phyloP scores from a whole-genome alignment of 2,888 invertebrate genomes.

The Agrotis clavis region DNA sequence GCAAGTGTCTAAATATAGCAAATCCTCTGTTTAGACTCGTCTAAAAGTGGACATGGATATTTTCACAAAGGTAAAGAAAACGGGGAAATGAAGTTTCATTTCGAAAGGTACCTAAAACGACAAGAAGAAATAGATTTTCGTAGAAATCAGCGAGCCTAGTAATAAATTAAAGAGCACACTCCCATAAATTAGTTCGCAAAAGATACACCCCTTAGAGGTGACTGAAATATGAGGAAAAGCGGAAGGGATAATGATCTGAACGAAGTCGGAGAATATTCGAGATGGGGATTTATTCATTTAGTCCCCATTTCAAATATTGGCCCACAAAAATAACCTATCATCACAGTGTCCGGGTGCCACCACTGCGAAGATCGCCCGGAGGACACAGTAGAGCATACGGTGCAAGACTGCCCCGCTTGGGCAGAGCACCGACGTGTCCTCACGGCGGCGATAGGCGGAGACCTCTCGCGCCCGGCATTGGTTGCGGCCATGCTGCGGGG shows the following conservation, averaged over 20 bases:
- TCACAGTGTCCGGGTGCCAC: too few relatives aligned
- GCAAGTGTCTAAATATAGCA: too few relatives aligned
- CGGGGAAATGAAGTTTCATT: too few relatives aligned
- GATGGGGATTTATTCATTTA: background rate
- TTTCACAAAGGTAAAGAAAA: background rate
- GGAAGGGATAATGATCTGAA: conserved; percentile 53
- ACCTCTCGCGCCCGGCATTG: too few relatives aligned
- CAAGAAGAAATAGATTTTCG: background rate
- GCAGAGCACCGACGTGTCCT: too few relatives aligned
- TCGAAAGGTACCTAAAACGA: background rate
- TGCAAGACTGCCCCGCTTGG: too few relatives aligned
- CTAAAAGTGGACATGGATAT: background rate
- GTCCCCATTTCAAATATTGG: background rate
- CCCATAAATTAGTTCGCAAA: conserved; percentile 25
- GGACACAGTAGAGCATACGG: too few relatives aligned
- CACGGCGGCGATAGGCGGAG: too few relatives aligned
- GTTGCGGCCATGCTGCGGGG: too few relatives aligned
- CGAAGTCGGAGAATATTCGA: conserved; percentile 16
- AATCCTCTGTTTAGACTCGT: background rate
- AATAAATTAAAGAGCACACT: conserved; percentile 41
- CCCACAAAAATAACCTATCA: too few relatives aligned
- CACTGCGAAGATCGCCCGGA: too few relatives aligned
- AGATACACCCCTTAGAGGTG: conserved; percentile 25
- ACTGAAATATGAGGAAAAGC: conserved; percentile 44
- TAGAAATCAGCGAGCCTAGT: conserved; percentile 6